Base-by-base conservation (phyloP, 2,888 invertebrate genomes). In the Lissocephala sabroskyi region DNA sequence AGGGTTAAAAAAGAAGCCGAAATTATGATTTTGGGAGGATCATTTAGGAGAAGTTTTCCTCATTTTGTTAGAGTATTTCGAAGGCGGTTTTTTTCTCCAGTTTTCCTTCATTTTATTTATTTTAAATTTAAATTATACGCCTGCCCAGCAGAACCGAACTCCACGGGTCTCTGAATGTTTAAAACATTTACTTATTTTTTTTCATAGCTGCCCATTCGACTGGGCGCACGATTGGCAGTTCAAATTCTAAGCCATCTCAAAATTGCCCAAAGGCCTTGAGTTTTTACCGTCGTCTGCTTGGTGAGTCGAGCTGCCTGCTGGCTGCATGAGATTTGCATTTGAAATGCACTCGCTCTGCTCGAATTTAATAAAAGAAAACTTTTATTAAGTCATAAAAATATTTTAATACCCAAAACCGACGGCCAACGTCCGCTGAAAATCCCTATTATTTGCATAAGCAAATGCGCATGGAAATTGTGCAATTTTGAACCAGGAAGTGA, bases 161-260 rank as follows among this genome's bases (percentile, higher is more conserved):
- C 64, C 75, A 62, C 59, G 64, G 64, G 63, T 55, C 60, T 71
- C n/a, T n/a, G n/a, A n/a, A 74, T 70, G 68, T 70, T 71, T 70
- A 49, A 70, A 71, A 71, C 68, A 70, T 70, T 52, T 33, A 23
- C 16, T 35, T 32, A 3, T 10, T 32, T 13, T 32, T 39, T 26
- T 7, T 23, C 11, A n/a, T 17, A n/a, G 11, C 39, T 17, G 10
- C 11, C 11, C n/a, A n/a, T 23, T 23, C 4, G 35, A 16, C 52
- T 71, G 79, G 77, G 78, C 76, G 79, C 79, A 79, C 79, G 80
- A 79, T 77, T 79, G 79, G 74, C 76, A 79, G 80, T 80, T 68
- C 59, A 67, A 65, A 75, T 77, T 65, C 73, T 63, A 54, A 55
- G 26, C 14, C 28, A 23, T 19, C 23, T 41, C 43, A 13, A 41